Base-by-base conservation (phyloP, 2,888 invertebrate genomes). In the Bursaphelenchus okinawaensis region DNA sequence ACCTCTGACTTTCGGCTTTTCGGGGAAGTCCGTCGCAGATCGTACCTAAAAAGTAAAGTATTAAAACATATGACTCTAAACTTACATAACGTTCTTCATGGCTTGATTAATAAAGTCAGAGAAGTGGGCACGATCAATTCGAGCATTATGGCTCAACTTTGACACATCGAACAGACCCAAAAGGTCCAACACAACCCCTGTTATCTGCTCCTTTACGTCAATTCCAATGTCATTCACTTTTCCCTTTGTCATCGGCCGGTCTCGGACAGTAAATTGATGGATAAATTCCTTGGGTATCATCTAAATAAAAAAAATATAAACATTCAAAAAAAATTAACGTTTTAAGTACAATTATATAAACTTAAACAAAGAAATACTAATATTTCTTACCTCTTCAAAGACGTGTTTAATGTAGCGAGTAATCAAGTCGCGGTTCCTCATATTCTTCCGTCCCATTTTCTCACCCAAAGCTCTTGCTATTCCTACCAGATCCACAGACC, bases 141-240 rank as follows among this genome's bases (percentile, higher is more conserved):
- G 68, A 20, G 29, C 50, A 20, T 29, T 56, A 22, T 54, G 23
- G 23, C 56, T 50, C 40, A 71, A 59, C 23, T 27, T 55, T 12
- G 55, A 63, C 12, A 67, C 28, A 19, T 68, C 55, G 60, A 70
- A 70, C n/a, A 68, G 70, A 16, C 69, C 63, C 69, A 68, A 59
- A 8, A 68, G 27, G 28, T 68, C 68, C 22, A 68, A 52, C 20
- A 68, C 65, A 23, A 66, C 55, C 22, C 65, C 65, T 9, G 29
- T 61, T 20, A 61, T 62, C 24, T 62, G 62, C 20, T 61, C 31
- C 23, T 62, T 62, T 28, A 20, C 63, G n/a, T 62, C 28, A 29
- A 59, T 59, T 24, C 60, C 60, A 22, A 59, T 59, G 54, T 59
- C 60, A 4, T 66, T 67, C 24, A 67, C 23, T 8, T 67, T 28